Evolutionary conservation across 2,797 vertebrate genomes (phyloP), one percentile per base, ranked within the genome.

Genomic region (Mareca strepera): DNA sequence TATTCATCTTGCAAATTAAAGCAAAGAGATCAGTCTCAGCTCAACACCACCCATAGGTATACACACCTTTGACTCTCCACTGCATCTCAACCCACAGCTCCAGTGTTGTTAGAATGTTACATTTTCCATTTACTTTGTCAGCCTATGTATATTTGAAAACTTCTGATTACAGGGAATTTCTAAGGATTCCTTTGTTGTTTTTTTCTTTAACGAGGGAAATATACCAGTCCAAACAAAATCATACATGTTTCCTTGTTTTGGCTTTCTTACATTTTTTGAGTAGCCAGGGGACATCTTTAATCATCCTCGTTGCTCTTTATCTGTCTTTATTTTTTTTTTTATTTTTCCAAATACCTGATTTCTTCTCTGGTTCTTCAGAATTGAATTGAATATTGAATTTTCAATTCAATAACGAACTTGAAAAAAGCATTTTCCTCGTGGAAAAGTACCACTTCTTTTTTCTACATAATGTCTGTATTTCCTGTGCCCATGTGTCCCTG

Each of bases 211-310:
- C 9, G 43, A 28, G 26, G 21, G 18, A 81, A 91, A 75, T 35
- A 22, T 2, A 29, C 20, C 0, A 0, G 3, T 43, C 29, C 31
- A 58, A 78, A 26, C 0, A 9, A 66, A 78, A 72, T 62, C 9
- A 50, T 6, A 44, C 4, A 3, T 59, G 48, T 68, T 82, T 80
- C 39, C 7, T 25, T 91, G 6, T 58, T 31, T 77, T 77, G 28
- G 23, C 17, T 56, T 82, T 74, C 70, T 62, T 52, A 63, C 1
- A 2, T 29, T 62, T 62, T 94, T 58, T 72, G 4, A 83, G 41
- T 12, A 87, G 29, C 12, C 62, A 39, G 7, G 66, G 14, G 26
- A 59, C 28, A 67, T 48, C 28, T 21, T 72, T 86, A 37, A 14
- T 60, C n/a, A 86, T 84, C 21, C 41, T 77, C 7, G 6, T 20